phyloP scores from a whole-genome alignment of 2,113 vertebrate species.

The Cebidichthys violaceus region DNA sequence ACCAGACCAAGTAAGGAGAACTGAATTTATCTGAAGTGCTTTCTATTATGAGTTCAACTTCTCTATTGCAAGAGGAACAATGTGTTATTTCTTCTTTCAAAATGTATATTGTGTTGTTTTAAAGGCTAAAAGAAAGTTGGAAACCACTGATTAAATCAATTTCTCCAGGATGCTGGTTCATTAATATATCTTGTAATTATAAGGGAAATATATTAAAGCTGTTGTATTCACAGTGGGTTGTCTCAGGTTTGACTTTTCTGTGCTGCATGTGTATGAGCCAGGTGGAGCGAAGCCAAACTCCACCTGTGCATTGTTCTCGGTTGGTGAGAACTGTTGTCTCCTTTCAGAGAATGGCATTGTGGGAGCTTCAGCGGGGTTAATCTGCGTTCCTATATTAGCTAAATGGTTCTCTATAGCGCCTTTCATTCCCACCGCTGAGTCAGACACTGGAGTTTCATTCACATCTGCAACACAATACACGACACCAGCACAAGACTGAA shows the following conservation, averaged over 20 bases:
- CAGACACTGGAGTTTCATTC: slow-evolving; percentile 51
- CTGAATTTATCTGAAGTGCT: no score
- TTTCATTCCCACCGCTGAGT: slow-evolving; percentile 65
- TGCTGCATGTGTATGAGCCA: slow-evolving; percentile 48
- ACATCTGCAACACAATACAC: slow-evolving; percentile 65
- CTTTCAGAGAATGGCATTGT: slow-evolving; percentile 72
- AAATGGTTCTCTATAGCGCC: slow-evolving; percentile 64
- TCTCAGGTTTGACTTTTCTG: slow-evolving; percentile 22
- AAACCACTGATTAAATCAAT: neutral
- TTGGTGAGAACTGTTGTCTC: slow-evolving; percentile 71
- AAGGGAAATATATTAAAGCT: neutral
- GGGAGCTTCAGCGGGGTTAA: slow-evolving; percentile 63
- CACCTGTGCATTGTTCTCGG: slow-evolving; percentile 75
- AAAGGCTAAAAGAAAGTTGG: neutral
- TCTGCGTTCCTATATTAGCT: slow-evolving; percentile 71
- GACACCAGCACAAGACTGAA: slow-evolving; percentile 20
- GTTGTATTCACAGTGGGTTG: neutral
- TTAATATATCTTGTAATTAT: neutral
- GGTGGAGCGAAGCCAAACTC: slow-evolving; percentile 65
- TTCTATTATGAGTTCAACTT: neutral
- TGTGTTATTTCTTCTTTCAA: neutral
- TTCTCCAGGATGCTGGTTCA: neutral
- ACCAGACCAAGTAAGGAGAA: no score
- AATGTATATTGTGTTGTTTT: neutral
- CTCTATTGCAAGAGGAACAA: neutral